Evolutionary conservation across 2,888 invertebrate genomes (phyloP).

Genomic region (Kryphioiulus occultus): DNA sequence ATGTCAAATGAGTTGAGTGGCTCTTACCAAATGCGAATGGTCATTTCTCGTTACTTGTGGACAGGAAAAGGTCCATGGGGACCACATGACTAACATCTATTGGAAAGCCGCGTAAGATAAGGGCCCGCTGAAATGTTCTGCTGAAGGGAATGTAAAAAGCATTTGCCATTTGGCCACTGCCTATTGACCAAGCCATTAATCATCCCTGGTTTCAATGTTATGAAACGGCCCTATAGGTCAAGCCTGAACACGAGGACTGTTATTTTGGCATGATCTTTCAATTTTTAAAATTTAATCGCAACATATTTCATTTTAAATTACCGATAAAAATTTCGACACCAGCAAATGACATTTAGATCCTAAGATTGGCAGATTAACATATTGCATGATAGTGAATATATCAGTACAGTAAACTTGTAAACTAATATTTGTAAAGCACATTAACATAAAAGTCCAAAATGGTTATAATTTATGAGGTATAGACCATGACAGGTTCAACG

Average conservation of each 20-base stretch:
- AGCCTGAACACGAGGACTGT: not conserved
- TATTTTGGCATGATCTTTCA: not conserved
- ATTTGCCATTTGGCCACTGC: not conserved
- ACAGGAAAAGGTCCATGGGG: slow-evolving; percentile 30
- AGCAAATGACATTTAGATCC: too few relatives aligned
- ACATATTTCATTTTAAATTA: too few relatives aligned
- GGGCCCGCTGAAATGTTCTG: not conserved
- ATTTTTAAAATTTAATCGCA: not conserved
- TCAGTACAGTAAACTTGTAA: too few relatives aligned
- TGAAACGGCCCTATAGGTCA: not conserved
- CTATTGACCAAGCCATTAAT: slow-evolving; percentile 18
- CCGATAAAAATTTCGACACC: too few relatives aligned
- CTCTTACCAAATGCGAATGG: slow-evolving; percentile 35
- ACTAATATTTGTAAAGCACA: too few relatives aligned
- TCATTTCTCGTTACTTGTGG: slow-evolving; percentile 40
- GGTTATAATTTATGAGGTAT: too few relatives aligned
- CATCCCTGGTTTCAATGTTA: not conserved
- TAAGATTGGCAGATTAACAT: too few relatives aligned
- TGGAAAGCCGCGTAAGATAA: slow-evolving; percentile 18
- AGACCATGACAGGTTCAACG: too few relatives aligned
- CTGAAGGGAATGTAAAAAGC: slow-evolving; percentile 13
- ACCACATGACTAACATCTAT: slow-evolving; percentile 21
- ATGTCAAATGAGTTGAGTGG: slow-evolving; percentile 40
- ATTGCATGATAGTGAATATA: too few relatives aligned
- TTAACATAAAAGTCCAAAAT: too few relatives aligned